Percentiles rank a stretch among this genome's conserved stretches.
Conservation (phyloP, 37 sponge, comb jelly and placozoan genomes). For the Chondrilla cf. caribensis region DNA sequence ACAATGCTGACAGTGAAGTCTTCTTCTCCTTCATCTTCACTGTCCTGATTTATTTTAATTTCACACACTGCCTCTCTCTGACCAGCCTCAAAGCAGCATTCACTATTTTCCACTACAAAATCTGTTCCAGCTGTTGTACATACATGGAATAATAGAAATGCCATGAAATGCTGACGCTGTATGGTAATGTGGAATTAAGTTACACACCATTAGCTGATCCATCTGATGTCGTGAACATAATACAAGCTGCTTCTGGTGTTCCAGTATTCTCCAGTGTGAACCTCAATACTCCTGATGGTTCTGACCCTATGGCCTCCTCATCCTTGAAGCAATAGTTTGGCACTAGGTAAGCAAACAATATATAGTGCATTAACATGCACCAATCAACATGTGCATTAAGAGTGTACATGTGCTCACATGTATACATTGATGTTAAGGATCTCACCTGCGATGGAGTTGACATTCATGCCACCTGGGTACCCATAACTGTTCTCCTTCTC, state of each 20-base stretch:
- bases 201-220: too few relatives aligned
- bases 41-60: not conserved
- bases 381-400: not conserved
- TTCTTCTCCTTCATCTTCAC: slow-evolving; percentile 2
- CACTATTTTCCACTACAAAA: not conserved
- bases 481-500: not conserved
- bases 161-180: not conserved
- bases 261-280: too few relatives aligned
- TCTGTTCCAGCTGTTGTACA: not conserved
- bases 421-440: too few relatives aligned
- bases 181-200: too few relatives aligned
- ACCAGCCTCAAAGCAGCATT: slow-evolving; percentile 18
- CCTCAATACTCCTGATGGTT: too few relatives aligned
- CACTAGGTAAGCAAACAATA: too few relatives aligned
- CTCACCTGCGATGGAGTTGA: slow-evolving; percentile 5
- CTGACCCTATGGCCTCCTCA: too few relatives aligned
- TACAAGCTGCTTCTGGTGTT: too few relatives aligned
- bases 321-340: too few relatives aligned
- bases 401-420: too few relatives aligned
- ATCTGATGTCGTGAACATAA: too few relatives aligned
- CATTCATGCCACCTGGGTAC: not conserved
- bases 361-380: not conserved
- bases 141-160: too few relatives aligned
- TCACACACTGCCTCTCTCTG: not conserved
- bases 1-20: not conserved